These are phyloP conservation scores for Polymixis flavicincta DNA, from an alignment of 2,888 invertebrate species.

Conservation along the genomic window DNA sequence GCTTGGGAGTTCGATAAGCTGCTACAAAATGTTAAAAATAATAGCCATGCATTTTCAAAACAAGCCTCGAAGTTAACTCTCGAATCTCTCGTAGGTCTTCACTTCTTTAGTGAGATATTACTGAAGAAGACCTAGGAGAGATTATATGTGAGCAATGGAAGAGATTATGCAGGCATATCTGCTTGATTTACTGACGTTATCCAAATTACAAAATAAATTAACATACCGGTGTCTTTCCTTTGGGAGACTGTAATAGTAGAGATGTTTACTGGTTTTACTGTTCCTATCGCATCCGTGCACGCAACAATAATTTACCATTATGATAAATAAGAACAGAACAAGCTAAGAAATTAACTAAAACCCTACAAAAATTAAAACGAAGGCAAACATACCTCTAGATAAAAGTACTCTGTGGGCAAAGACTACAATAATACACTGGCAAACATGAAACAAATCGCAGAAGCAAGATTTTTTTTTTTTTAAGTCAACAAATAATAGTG, in stretches of 20 bases:
- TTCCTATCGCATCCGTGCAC: slow-evolving; percentile 83
- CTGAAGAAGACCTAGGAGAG: no score
- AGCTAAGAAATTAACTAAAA: neutral
- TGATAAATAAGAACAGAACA: neutral
- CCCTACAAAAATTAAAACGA: neutral
- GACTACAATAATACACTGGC: no score
- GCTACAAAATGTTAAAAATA: neutral
- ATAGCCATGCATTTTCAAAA: neutral
- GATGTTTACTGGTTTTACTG: slow-evolving; percentile 80
- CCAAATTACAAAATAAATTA: neutral
- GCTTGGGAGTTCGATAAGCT: neutral
- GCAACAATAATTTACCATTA: slow-evolving; percentile 87
- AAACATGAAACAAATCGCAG: neutral
- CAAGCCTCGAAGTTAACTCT: neutral
- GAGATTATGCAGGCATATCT: neutral
- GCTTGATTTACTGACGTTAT: neutral
- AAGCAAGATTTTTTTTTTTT: slow-evolving; percentile 1
- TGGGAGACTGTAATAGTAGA: slow-evolving; percentile 84
- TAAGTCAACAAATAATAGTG: slow-evolving; percentile 2
- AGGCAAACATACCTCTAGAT: no score
- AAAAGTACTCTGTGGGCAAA: no score
- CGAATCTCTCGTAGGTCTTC: no score
- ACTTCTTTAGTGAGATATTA: no score
- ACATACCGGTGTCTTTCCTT: slow-evolving; percentile 80
- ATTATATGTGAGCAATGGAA: neutral